Base-by-base conservation (phyloP, 2,113 vertebrate genomes). In the Phycodurus eques region DNA sequence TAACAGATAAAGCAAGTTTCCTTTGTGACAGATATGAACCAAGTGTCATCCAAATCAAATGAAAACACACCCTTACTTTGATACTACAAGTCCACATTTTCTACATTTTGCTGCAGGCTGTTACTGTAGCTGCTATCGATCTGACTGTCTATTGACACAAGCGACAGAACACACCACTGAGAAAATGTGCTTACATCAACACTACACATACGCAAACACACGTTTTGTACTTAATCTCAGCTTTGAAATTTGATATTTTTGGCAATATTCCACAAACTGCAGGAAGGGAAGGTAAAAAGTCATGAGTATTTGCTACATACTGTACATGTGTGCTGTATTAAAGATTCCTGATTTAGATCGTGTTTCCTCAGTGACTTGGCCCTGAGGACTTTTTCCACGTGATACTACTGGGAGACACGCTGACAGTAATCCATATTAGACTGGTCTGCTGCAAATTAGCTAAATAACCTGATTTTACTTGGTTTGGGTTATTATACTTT, bases 381-480 rank as follows among this genome's bases (percentile, higher is more conserved):
- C 68, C 72, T 46, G 5, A 73, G 46, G 71, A 79, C 57, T 67
- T 22, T 44, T 17, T 54, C 61, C 39, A 68, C 20, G n/a, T 71
- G 9, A 80, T 62, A 57, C 54, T 57, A 31, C 60, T 9, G 17
- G 54, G 68, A 13, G 13, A 64, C 47, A 75, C 11, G 57, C 60
- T 76, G 78, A 86, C 81, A 79, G 66, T 80, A 80, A 80, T 83
- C 63, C 73, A 80, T 70, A 76, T 77, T 71, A 84, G 44, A 71
- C 51, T 61, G 47, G 13, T 60, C 49, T 64, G 53, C 57, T 71
- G 31, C 39, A 64, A 15, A 42, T 75, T 53, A 59, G 20, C 64
- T 63, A 13, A 10, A 65, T n/a, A 27, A 31, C n/a, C 5, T 11
- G 62, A 22, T 44, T 22, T 43, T 44, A 64, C 3, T n/a, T 64